Conservation (phyloP, 2,113 vertebrate genomes). For the Bungarus multicinctus region DNA sequence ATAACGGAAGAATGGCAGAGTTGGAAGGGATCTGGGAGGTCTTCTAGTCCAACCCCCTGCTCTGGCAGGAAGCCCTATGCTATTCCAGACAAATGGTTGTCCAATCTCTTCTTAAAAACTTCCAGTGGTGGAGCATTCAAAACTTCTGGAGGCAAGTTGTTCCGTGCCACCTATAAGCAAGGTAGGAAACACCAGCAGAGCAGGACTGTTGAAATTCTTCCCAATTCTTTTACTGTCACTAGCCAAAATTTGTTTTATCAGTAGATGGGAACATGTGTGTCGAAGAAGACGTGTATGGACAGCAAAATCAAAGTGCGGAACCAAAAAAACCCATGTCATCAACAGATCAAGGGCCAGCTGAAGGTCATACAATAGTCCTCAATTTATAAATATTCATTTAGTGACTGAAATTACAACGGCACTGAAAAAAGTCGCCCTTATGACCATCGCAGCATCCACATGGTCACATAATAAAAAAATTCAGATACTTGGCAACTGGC, state of each 20-base stretch:
- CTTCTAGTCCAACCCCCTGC: not conserved
- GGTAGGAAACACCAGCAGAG: not conserved
- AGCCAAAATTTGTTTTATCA: not conserved
- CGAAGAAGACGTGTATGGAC: not conserved
- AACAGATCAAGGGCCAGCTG: not conserved
- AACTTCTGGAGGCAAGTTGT: too few species aligned
- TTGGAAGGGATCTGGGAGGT: not conserved
- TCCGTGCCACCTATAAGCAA: not conserved
- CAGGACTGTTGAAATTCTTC: not conserved
- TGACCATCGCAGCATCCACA: too few species aligned
- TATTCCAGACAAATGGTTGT: not conserved
- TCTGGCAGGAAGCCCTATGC: not conserved
- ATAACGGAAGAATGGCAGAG: not conserved
- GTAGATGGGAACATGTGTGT: not conserved
- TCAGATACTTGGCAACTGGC: too few species aligned
- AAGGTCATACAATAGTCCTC: not conserved
- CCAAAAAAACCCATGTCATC: not conserved
- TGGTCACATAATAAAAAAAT: too few species aligned
- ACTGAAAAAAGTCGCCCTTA: too few species aligned
- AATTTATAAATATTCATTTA: too few species aligned
- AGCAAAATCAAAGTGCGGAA: not conserved
- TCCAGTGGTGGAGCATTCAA: not conserved
- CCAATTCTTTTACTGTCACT: not conserved
- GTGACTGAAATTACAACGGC: too few species aligned
- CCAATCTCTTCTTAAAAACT: not conserved